These are phyloP conservation scores for Platygyra sinensis DNA, from an alignment of 64 coral and sea anemone genomes.

Conservation along the genomic window DNA sequence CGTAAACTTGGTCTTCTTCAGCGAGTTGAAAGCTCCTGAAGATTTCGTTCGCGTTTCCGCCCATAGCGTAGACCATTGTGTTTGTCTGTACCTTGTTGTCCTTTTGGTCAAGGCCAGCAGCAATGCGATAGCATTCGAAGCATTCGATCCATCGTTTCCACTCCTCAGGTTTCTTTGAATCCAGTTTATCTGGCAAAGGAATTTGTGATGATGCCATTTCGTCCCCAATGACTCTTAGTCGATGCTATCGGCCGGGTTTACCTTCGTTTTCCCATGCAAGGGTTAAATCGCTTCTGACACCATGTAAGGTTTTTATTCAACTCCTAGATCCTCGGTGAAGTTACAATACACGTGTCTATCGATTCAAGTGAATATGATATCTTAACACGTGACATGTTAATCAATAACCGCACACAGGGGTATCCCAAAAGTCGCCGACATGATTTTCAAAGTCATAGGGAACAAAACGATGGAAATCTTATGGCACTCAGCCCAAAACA, in stretches of 20 bases:
- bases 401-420: too few relatives aligned
- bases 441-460: too few relatives aligned
- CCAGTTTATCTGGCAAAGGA: conserved; percentile 39
- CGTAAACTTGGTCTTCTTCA: neutral
- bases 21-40: conserved; percentile 35
- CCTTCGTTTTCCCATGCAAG: neutral
- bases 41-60: conserved; percentile 45
- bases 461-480: too few relatives aligned
- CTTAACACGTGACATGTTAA: too few relatives aligned
- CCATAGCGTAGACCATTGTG: conserved; percentile 40
- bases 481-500: too few relatives aligned
- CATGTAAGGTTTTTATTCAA: neutral
- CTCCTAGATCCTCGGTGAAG: too few relatives aligned
- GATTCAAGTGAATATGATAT: too few relatives aligned
- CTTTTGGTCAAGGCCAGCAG: conserved; percentile 5
- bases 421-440: too few relatives aligned
- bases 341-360: too few relatives aligned
- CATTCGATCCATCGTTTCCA: conserved; percentile 45
- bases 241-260: neutral
- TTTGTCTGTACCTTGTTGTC: conserved; percentile 35
- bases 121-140: conserved; percentile 38
- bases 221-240: too few relatives aligned
- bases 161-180: conserved; percentile 35
- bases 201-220: conserved; percentile 41
- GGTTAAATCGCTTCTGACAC: neutral